Base-by-base conservation (phyloP, 2,888 invertebrate species). In the Tetropium fuscum region DNA sequence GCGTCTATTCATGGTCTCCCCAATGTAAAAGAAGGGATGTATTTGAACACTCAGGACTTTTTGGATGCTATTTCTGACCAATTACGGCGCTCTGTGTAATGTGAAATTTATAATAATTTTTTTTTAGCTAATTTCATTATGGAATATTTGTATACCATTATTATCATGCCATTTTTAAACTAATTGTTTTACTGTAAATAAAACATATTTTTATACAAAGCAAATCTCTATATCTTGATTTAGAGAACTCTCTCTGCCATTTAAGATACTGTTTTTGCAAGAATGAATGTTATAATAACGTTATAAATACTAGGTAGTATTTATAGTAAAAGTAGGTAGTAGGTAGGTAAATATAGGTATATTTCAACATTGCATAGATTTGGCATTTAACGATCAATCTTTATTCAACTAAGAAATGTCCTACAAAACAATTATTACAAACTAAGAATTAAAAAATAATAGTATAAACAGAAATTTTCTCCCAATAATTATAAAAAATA, bases 41-140 rank as follows among this genome's bases (percentile, higher is more conserved):
- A 86, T 80, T 84, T 95, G 66, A 87, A 91, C 80, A 95, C 95
- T 0, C 90, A 92, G 83, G 94, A 95, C 80, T 95, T 95, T 84
- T 83, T 95, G 55, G 87, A 90, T 59, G 94, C 94, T 30, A 90
- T 95, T 71, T 87, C 89, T 47, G 89, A 91, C 58, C 87, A 90
- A 74, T 84, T 93, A 4, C 88, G 90, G 55, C 81, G 76, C 62
- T 84, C 60, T 8, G 53, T 22, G 25, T 44, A 11, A 58, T 8
- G 53, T 22, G 25, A 27, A 11, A 38, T 51, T 47, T 22, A 47
- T 10, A 15, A 3, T 30, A 27, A 16, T 44, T 25, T 15, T 3
- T 25, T 43, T 19, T 20, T 48, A 36, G 16, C n/a, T 20, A 20
- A 49, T 22, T 49, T 40, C 51, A 51, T 11, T 48, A n/a, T 16